phyloP scores from a whole-genome alignment of 1,140 invertebrate species.

The Drosophila elegans region DNA sequence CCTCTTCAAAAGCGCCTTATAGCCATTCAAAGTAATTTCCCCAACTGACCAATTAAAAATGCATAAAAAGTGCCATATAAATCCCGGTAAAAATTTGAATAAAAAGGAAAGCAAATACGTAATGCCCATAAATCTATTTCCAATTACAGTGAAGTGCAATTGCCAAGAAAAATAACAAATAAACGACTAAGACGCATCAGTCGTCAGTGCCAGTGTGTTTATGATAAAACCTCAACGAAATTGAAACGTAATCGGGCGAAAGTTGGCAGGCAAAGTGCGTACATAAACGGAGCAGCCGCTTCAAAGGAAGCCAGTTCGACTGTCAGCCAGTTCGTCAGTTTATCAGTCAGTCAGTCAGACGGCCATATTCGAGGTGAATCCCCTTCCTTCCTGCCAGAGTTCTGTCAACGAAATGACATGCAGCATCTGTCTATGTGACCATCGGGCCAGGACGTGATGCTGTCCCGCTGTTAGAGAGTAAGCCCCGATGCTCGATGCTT shows the following conservation, averaged over 20 bases:
- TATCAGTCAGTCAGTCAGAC: slow-evolving; percentile 14
- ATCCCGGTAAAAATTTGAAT: slow-evolving; percentile 36
- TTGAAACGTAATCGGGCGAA: slow-evolving; percentile 81
- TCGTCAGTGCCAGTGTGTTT: slow-evolving; percentile 45
- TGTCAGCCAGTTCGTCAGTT: not conserved
- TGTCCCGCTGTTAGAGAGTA: slow-evolving; percentile 60
- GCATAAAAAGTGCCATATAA: slow-evolving; percentile 27
- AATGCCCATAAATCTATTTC: slow-evolving; percentile 41
- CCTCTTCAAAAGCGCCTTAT: not conserved
- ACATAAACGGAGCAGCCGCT: slow-evolving; percentile 48
- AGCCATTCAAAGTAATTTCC: not conserved
- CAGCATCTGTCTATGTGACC: slow-evolving; percentile 79
- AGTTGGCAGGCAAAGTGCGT: slow-evolving; percentile 41
- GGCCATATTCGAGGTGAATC: slow-evolving; percentile 3
- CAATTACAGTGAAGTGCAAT: slow-evolving; percentile 56
- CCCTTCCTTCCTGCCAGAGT: slow-evolving; percentile 58
- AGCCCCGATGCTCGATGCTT: slow-evolving; percentile 41
- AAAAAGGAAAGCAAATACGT: slow-evolving; percentile 37
- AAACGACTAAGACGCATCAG: slow-evolving; percentile 23
- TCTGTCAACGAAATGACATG: slow-evolving; percentile 82
- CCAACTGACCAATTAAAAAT: slow-evolving; percentile 19
- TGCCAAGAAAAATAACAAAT: slow-evolving; percentile 42
- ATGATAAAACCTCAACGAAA: slow-evolving; percentile 60
- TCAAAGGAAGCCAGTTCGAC: slow-evolving; percentile 60
- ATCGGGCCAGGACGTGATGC: slow-evolving; percentile 75